Evolutionary conservation across 2,888 invertebrate species (phyloP).

Genomic region (Phortica magna): DNA sequence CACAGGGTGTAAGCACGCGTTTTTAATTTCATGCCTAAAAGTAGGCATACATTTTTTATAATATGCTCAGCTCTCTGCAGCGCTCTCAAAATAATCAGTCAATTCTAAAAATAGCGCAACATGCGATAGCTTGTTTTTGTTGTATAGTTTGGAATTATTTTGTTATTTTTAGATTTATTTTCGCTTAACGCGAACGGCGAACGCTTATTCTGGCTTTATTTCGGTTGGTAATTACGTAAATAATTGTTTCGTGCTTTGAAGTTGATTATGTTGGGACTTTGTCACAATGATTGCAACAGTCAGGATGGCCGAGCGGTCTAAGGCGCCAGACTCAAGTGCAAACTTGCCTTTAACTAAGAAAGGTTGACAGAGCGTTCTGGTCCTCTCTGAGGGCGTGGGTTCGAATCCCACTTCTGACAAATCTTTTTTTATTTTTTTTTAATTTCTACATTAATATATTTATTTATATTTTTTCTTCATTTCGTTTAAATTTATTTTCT

Average conservation of each 20-base stretch:
- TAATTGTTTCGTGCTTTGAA: background rate
- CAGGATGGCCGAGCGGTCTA: conserved; percentile 77
- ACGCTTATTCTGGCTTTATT: background rate
- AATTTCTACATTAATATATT: conserved; percentile 17
- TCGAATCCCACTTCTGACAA: conserved; percentile 77
- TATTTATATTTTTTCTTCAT: background rate
- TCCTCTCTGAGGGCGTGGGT: conserved; percentile 77
- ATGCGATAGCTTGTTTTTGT: conserved; percentile 50
- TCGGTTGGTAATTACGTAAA: background rate
- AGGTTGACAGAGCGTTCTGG: conserved; percentile 71
- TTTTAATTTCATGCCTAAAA: conserved; percentile 36
- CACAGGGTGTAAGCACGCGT: background rate
- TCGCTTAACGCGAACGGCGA: background rate
- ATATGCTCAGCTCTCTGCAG: background rate
- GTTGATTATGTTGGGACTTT: conserved; percentile 3
- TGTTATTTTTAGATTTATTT: background rate
- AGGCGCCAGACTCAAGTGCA: conserved; percentile 75
- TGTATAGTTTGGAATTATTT: conserved; percentile 10
- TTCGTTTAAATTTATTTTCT: conserved; percentile 2
- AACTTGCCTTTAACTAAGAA: conserved; percentile 60
- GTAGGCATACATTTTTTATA: conserved; percentile 51
- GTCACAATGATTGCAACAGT: conserved; percentile 47
- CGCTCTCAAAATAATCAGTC: background rate
- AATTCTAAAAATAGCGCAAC: conserved; percentile 60
- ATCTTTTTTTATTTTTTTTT: conserved; percentile 44